Base-by-base conservation (phyloP, 2,113 vertebrate species). In the Ibidorhyncha struthersii region DNA sequence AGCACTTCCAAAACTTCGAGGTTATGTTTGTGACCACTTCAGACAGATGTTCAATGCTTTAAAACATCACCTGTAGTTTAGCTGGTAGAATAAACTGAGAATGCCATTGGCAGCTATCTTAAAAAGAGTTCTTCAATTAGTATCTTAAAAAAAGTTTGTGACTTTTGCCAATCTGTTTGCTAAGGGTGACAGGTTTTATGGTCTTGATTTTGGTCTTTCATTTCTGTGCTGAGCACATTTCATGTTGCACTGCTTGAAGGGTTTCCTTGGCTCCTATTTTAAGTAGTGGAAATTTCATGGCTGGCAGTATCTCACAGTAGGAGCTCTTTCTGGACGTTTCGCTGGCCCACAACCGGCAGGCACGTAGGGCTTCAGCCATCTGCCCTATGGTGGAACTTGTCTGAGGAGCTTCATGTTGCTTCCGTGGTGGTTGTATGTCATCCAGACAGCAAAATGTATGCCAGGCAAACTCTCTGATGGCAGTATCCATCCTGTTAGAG, bases 191-290 rank as follows among this genome's bases (percentile, higher is more conserved):
- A 27, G 23, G 50, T 76, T 94, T 95, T 89, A n/a, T 14, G 27
- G 61, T 49, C 59, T 76, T 84, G 53, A 23, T 89, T 91, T 82
- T 3, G 0, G 1, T 84, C 76, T 89, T 95, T n/a, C 73, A 65
- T 72, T 47, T 84, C 47, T 65, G 7, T 38, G 40, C 69, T 92
- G 52, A 79, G 56, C 77, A 38, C 5, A 1, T 59, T 89, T 79
- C 52, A 21, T 30, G 56, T 87, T 80, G 34, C 61, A 16, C 50
- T 87, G 70, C 67, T 94, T 72, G 70, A 63, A 82, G 49, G 38
- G 82, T 94, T 95, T 89, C 66, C 53, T 93, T 85, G 84, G 62
- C 81, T 95, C 29, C 89, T 90, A 0, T 82, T 89, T 72, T 58
- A 58, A 76, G 36, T 41, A 62, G 74, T 1, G 2, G 73, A 92